A percentile compares a stretch with the other conserved stretches of the same genome.
These are phyloP conservation scores for Hoplodrina blanda DNA, from an alignment of 2,888 invertebrate genomes.

Conservation along the genomic window DNA sequence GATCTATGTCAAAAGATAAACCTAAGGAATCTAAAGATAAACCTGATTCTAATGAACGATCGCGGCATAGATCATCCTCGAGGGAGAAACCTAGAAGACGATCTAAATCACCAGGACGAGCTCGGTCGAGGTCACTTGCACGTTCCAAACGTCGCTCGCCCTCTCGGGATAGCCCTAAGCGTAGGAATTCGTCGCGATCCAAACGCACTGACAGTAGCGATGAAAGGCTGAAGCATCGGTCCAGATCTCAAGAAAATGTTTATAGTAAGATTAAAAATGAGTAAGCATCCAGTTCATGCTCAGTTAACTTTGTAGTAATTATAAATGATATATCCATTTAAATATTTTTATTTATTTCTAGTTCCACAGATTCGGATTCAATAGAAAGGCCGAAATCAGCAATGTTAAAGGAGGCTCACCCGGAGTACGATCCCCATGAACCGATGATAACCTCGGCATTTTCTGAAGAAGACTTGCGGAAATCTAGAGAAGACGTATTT, in stretches of 20 bases:
- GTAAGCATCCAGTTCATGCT: constrained; percentile 70
- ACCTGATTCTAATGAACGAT: constrained; percentile 74
- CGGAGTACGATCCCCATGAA: constrained; percentile 88
- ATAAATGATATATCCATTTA: background rate
- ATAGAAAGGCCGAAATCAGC: constrained; percentile 87
- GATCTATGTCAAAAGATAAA: constrained; percentile 77
- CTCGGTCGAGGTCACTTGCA: constrained; percentile 69
- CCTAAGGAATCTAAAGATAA: constrained; percentile 80
- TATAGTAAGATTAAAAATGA: constrained; percentile 83
- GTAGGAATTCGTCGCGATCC: constrained; percentile 67
- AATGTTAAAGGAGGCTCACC: constrained; percentile 85
- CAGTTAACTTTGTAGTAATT: background rate
- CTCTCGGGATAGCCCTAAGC: constrained; percentile 65
- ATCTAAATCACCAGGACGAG: constrained; percentile 74
- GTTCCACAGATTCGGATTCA: constrained; percentile 87
- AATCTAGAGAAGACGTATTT: constrained; percentile 84
- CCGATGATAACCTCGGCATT: constrained; percentile 89
- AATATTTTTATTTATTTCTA: constrained; percentile 60
- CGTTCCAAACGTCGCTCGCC: constrained; percentile 70
- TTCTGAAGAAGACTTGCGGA: constrained; percentile 86
- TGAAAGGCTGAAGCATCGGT: constrained; percentile 78
- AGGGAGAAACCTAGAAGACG: constrained; percentile 75
- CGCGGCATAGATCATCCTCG: constrained; percentile 78
- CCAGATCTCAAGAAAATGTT: constrained; percentile 82
- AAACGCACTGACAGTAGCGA: constrained; percentile 74